Evolutionary conservation across 2,888 invertebrate genomes (phyloP), one percentile per base, ranked within the genome.

Genomic region (Drosophila nr. perissopoda): DNA sequence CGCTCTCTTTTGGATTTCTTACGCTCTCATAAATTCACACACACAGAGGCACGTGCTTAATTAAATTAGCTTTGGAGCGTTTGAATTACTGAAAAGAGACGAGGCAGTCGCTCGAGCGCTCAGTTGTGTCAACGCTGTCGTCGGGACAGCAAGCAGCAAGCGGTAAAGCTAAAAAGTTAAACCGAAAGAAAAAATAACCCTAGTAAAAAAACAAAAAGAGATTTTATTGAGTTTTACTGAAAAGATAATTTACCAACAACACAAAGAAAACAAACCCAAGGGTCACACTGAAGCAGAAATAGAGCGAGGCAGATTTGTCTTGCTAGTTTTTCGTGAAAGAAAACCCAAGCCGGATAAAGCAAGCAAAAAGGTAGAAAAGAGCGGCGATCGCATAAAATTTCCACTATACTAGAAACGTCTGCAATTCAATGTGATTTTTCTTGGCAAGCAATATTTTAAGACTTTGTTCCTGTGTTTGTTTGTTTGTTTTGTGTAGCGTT

Each of bases 101-200:
- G 49, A 29, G 63, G 79, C 69, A 36, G 79, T 61, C 69, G 68
- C 60, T 61, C 71, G 66, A 76, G 76, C 76, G 74, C 77, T 92
- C 91, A 92, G 90, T 92, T 79, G 86, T 82, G 81, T 76, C 82
- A 85, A 83, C 84, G 88, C 91, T 85, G 83, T 92, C 89, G 92
- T 81, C 91, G 87, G 81, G 83, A 82, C 73, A 89, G 87, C 88
- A 82, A 36, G 63, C 57, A 40, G 25, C 1, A 58, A 63, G 29
- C 73, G 74, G 67, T 59, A 66, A 71, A 75, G 18, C 70, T 49
- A 36, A 34, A 61, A 67, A 52, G 48, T 31, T 60, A 10, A 74
- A n/a, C 10, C 11, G 56, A 65, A 70, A 59, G 16, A 57, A 16
- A 16, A 42, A 29, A 58, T 34, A 40, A 48, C 58, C 51, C 34